Evolutionary conservation across 2,113 vertebrate genomes (phyloP).

Genomic region (Oreochromis niloticus): DNA sequence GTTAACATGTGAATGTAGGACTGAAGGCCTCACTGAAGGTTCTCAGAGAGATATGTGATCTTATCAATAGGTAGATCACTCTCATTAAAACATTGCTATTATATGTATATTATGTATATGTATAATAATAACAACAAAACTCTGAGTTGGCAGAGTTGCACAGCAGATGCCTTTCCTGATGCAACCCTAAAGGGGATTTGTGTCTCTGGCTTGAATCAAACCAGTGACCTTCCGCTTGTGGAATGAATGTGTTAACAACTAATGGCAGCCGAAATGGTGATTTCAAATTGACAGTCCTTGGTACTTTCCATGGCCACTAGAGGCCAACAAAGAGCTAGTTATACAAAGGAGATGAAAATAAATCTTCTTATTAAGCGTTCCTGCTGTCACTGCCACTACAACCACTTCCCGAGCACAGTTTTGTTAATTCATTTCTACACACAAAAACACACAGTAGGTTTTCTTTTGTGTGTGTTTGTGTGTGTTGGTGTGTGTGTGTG

Average conservation of each 20-base stretch:
- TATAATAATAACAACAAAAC: background rate
- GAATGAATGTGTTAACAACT: background rate
- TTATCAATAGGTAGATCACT: background rate
- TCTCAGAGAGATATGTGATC: accelerated
- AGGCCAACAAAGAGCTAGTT: background rate
- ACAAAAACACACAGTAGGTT: background rate
- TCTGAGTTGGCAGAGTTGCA: background rate
- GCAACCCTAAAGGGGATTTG: background rate
- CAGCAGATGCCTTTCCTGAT: background rate
- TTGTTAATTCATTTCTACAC: background rate
- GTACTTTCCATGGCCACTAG: background rate
- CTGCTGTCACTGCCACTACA: no score
- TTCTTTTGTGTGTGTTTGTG: background rate
- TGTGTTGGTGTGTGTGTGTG: background rate
- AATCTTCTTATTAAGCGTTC: background rate
- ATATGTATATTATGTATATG: background rate
- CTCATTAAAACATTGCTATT: background rate
- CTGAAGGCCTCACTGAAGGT: background rate
- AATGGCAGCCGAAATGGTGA: background rate
- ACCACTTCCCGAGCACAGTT: background rate
- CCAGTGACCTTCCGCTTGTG: background rate
- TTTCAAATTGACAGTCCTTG: background rate
- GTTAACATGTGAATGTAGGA: background rate
- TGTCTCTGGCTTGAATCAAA: background rate
- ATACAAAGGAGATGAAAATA: background rate